Evolutionary conservation across 2,888 invertebrate genomes (phyloP), one percentile per base, ranked within the genome.

Genomic region (Cheilosia soror): DNA sequence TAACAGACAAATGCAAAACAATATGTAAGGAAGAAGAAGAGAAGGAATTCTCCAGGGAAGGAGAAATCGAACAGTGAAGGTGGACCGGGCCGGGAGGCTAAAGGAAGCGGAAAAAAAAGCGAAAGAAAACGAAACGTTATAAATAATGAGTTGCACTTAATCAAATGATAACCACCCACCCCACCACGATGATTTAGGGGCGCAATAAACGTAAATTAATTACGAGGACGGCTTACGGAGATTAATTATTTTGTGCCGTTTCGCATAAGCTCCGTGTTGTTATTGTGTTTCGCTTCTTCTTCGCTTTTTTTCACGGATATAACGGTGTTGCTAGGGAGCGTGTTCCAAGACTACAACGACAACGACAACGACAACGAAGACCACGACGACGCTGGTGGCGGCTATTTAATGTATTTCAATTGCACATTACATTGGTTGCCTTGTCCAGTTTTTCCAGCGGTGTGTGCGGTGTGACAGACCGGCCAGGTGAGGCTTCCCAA

Each of bases 171-270:
- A 88, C 88, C 88, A 88, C 88, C 88, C 88, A 87, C 87, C 87
- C 88, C 87, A 86, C 87, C 88, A 84, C 68, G 87, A 87, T 87
- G 87, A 88, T 87, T 88, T 87, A 88, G 85, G 84, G 84, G 86
- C 87, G 87, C 87, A 88, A 87, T 88, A 88, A 88, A 88, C 88
- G 87, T 87, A 88, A 88, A 88, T 88, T 88, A 88, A 88, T 88
- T 88, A 88, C 88, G 87, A 83, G 87, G 87, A 88, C 87, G 87
- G 87, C 88, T 88, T 87, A 87, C 87, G 87, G 87, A 88, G 88
- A 88, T 88, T 88, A 88, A 88, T 88, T 88, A 88, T 88, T 85
- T 85, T 87, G 85, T 78, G 87, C 88, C 87, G 86, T 87, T 88
- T 88, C 83, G 81, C 85, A 85, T 85, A 85, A 85, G 77, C 85